These are phyloP conservation scores for Drosophila cracens DNA, from an alignment of 2,888 invertebrate species.

Conservation along the genomic window DNA sequence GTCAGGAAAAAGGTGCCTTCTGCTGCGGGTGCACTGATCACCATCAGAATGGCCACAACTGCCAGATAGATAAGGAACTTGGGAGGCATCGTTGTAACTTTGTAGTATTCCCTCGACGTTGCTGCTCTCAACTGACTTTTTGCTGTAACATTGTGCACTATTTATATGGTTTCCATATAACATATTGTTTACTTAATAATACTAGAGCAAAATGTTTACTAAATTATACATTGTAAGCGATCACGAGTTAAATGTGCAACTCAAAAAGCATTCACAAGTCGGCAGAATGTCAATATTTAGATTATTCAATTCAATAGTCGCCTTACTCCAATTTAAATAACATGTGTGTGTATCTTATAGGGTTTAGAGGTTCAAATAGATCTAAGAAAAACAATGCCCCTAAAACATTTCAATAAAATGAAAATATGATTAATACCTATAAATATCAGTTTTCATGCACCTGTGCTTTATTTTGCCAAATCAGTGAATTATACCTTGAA, in stretches of 20 bases:
- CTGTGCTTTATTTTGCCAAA: neutral
- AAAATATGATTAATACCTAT: neutral
- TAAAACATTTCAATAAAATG: neutral
- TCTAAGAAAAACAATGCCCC: no score
- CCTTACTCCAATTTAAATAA: neutral
- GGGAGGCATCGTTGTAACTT: slow-evolving; percentile 30
- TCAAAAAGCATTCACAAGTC: slow-evolving; percentile 1
- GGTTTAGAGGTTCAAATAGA: neutral
- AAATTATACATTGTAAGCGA: neutral
- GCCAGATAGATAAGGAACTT: slow-evolving; percentile 33
- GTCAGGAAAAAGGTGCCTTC: slow-evolving; percentile 9
- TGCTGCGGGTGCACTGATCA: slow-evolving; percentile 15
- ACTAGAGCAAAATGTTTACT: slow-evolving; percentile 11
- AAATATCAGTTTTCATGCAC: neutral
- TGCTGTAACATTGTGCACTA: neutral
- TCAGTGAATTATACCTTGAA: neutral
- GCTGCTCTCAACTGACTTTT: slow-evolving; percentile 3
- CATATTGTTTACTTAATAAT: neutral
- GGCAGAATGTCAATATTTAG: slow-evolving; percentile 22
- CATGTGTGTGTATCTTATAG: neutral
- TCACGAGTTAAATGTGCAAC: slow-evolving; percentile 17
- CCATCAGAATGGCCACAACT: slow-evolving; percentile 23
- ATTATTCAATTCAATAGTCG: neutral
- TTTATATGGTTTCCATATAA: slow-evolving; percentile 22
- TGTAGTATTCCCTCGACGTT: neutral